A percentile compares a stretch with the other conserved stretches of the same genome.
phyloP scores from a whole-genome alignment of 37 sponge, comb jelly and placozoan species.

The Bolinopsis microptera region DNA sequence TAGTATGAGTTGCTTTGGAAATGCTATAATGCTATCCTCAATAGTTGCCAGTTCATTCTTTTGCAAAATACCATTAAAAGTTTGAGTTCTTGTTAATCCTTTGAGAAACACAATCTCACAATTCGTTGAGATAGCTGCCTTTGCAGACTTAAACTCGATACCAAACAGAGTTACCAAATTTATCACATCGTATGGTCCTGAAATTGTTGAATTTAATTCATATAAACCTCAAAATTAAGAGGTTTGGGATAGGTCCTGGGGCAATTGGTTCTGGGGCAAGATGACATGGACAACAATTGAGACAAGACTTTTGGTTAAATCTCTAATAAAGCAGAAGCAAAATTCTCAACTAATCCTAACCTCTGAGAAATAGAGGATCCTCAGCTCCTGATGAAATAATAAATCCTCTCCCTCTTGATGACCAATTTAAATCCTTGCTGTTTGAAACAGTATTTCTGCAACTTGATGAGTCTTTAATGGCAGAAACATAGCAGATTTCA shows the following conservation, averaged over 20 bases:
- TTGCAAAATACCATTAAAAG: conserved; percentile 47
- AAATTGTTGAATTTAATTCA: too few relatives aligned
- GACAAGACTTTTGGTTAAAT: too few relatives aligned
- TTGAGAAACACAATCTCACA: conserved; percentile 11
- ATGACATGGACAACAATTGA: too few relatives aligned
- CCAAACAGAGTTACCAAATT: conserved; percentile 11
- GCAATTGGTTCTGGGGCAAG: too few relatives aligned
- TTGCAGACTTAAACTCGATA: background rate
- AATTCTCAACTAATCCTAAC: too few relatives aligned
- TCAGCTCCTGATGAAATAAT: conserved; percentile 60
- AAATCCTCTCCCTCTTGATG: background rate
- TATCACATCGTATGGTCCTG: conserved; percentile 49
- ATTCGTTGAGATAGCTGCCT: background rate
- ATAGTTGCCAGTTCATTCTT: background rate
- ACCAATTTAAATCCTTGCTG: conserved; percentile 23
- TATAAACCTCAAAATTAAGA: too few relatives aligned
- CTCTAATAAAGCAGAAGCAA: too few relatives aligned
- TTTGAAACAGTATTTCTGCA: conserved; percentile 31
- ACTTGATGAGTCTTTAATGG: conserved; percentile 2
- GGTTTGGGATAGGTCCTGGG: too few relatives aligned
- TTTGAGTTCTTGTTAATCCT: conserved; percentile 13
- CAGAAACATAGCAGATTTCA: background rate
- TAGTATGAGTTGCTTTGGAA: background rate
- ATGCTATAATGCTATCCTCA: background rate
- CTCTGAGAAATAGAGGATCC: conserved; percentile 29